Percentiles rank a stretch among this genome's conserved stretches.
phyloP scores from a whole-genome alignment of 1,140 invertebrate species.

The Drosophila sulfurigaster region DNA sequence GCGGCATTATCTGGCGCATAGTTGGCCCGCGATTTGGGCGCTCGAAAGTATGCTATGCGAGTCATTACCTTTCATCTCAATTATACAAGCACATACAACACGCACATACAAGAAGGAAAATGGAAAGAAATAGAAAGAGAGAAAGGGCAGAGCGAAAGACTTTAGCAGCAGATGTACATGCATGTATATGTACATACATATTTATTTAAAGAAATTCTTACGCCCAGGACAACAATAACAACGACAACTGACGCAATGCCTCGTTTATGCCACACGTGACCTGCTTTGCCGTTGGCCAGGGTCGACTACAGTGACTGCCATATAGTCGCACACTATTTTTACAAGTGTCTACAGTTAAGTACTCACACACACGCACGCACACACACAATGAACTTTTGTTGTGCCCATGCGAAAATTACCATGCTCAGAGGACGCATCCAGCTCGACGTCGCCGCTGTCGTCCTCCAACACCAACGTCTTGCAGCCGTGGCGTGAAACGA shows the following conservation, averaged over 20 bases:
- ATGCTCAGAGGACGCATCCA: conserved; percentile 63
- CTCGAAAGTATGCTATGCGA: conserved; percentile 75
- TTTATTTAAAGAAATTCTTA: conserved; percentile 76
- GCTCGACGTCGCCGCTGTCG: conserved; percentile 32
- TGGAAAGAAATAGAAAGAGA: not conserved
- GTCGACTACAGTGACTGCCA: conserved; percentile 74
- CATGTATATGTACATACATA: conserved; percentile 44
- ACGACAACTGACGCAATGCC: conserved; percentile 69
- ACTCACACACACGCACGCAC: conserved; percentile 48
- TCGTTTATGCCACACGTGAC: conserved; percentile 82
- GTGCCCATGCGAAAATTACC: conserved; percentile 75
- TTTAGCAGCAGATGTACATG: conserved; percentile 27
- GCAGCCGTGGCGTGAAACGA: conserved; percentile 72
- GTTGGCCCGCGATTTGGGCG: conserved; percentile 75
- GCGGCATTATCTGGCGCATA: conserved; percentile 73
- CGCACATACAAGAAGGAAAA: conserved; percentile 9
- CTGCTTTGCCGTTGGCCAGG: conserved; percentile 79
- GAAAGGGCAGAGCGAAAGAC: not conserved
- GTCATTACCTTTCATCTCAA: conserved; percentile 82
- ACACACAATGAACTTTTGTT: conserved; percentile 39
- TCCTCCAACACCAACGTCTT: conserved; percentile 48
- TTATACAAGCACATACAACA: conserved; percentile 60
- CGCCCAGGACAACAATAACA: conserved; percentile 70
- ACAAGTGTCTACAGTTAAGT: conserved; percentile 81
- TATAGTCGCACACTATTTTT: conserved; percentile 80